These are phyloP conservation scores for Trematomus bernacchii DNA, from an alignment of 2,797 vertebrate species.

Conservation along the genomic window DNA sequence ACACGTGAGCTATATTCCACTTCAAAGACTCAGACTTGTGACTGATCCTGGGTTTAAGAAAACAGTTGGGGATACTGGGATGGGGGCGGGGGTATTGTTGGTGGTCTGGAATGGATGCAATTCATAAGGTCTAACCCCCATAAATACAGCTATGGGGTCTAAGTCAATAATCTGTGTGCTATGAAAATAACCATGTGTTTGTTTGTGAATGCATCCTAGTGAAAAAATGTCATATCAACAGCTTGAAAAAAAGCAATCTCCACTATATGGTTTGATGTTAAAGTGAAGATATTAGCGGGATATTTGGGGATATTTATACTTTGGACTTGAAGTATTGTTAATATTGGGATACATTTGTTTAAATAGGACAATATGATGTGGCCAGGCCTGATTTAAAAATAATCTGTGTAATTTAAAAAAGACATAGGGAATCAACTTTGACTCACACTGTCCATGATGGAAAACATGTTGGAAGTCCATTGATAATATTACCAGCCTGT, in stretches of 20 bases:
- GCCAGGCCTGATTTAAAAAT: neutral
- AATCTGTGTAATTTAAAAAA: neutral
- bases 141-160: neutral
- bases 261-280: neutral
- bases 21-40: slow-evolving; percentile 1
- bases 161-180: neutral
- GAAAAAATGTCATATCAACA: neutral
- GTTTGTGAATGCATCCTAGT: neutral
- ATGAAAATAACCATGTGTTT: neutral
- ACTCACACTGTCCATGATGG: neutral
- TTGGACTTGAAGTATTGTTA: neutral
- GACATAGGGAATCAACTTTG: neutral
- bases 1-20: neutral
- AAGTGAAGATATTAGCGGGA: neutral
- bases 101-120: slow-evolving; percentile 4
- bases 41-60: slow-evolving; percentile 1
- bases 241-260: no score
- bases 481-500: slow-evolving; percentile 6
- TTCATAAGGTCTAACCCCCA: neutral
- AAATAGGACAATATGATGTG: neutral
- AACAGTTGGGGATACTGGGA: slow-evolving; percentile 8
- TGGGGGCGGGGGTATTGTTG: neutral
- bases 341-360: slow-evolving; percentile 8
- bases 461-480: slow-evolving; percentile 10
- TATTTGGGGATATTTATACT: slow-evolving; percentile 1